These are phyloP conservation scores for Acrobeloides nanus DNA, from an alignment of 2,888 invertebrate genomes.

Conservation along the genomic window DNA sequence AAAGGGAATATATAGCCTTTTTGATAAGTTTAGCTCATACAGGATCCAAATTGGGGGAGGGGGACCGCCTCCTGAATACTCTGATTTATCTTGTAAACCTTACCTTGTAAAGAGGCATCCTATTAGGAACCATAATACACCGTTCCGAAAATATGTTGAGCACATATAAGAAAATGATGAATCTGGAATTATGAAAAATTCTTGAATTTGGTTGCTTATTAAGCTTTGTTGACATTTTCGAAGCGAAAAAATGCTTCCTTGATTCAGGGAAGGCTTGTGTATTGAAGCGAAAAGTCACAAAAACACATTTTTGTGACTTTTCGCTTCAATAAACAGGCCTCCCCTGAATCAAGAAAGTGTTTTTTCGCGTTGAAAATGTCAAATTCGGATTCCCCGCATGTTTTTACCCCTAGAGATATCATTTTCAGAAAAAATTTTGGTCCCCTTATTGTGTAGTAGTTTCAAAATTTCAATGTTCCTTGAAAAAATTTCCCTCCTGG, in stretches of 20 bases:
- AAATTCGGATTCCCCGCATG: too few species aligned
- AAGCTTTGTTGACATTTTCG: conserved; percentile 1
- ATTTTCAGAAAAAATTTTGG: too few species aligned
- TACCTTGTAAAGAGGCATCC: conserved; percentile 44
- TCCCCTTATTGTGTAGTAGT: too few species aligned
- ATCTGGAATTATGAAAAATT: conserved; percentile 5
- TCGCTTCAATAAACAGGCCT: too few species aligned
- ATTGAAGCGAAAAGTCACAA: too few species aligned
- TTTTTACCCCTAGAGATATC: too few species aligned
- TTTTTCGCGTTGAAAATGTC: too few species aligned
- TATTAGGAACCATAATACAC: conserved; percentile 44
- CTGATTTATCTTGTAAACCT: neutral
- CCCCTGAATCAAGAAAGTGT: neutral
- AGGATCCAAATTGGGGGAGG: neutral
- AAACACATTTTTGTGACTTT: neutral
- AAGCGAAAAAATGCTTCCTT: too few species aligned
- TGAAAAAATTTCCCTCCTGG: too few species aligned
- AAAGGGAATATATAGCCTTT: conserved; percentile 10
- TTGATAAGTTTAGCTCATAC: too few species aligned
- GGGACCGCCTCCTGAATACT: neutral
- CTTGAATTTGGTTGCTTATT: conserved; percentile 13
- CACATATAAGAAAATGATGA: conserved; percentile 18
- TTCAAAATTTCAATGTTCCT: too few species aligned
- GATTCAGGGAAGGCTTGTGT: too few species aligned
- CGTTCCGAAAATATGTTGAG: conserved; percentile 25